A percentile compares a stretch with the other conserved stretches of the same genome.
Evolutionary conservation across 2,113 vertebrate species (phyloP).

Genomic region (Anarhynchus alexandrinus): DNA sequence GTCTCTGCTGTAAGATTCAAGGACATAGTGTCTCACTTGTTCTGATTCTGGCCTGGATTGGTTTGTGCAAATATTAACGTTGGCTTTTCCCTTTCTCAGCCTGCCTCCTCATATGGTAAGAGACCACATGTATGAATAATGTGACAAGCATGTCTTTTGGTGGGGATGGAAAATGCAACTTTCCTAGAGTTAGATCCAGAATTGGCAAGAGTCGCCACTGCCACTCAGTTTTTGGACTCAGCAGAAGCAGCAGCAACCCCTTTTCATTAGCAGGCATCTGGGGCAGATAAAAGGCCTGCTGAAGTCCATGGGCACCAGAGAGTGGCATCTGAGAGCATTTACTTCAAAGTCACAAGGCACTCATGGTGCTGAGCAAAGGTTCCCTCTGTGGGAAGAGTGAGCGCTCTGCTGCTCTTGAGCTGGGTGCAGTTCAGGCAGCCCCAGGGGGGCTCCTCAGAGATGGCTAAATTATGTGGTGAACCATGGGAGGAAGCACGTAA

Average conservation of each 20-base stretch:
- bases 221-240: not conserved
- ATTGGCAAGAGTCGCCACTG: slow-evolving; percentile 6
- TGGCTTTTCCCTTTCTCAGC: slow-evolving; percentile 16
- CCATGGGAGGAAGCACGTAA: not conserved
- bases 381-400: not conserved
- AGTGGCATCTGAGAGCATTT: not conserved
- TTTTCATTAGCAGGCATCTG: not conserved
- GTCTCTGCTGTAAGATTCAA: not conserved
- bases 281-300: not conserved
- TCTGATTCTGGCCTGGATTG: slow-evolving; percentile 2
- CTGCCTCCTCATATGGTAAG: slow-evolving; percentile 29
- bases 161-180: slow-evolving; percentile 36
- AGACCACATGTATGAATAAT: slow-evolving; percentile 56
- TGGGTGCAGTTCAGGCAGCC: not conserved
- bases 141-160: slow-evolving; percentile 43
- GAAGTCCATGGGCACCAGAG: not conserved
- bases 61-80: slow-evolving; percentile 50
- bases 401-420: not conserved
- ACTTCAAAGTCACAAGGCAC: not conserved
- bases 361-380: not conserved
- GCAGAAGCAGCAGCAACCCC: not conserved
- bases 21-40: not conserved
- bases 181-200: slow-evolving; percentile 42
- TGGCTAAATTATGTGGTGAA: not conserved
- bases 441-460: not conserved